phyloP scores from a whole-genome alignment of 2,113 vertebrate species.

The Elephas maximus region DNA sequence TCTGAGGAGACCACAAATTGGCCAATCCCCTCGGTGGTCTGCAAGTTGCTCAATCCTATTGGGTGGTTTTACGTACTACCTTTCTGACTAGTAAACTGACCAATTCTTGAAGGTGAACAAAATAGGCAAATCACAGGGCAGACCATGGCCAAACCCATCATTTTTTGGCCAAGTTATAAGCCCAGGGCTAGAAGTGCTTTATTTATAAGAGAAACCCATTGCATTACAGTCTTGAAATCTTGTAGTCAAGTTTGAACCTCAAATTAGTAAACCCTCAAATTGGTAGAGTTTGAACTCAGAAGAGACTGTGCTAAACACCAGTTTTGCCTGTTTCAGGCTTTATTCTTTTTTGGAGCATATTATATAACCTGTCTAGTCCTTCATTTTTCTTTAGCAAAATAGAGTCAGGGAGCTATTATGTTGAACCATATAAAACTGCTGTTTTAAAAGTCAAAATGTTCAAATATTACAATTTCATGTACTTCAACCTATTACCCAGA shows the following conservation, averaged over 20 bases:
- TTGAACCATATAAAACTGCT: neutral
- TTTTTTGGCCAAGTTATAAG: too few species aligned
- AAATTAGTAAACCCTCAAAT: neutral
- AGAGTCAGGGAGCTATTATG: neutral
- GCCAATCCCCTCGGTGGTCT: too few species aligned
- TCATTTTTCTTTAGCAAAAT: neutral
- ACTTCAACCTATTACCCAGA: neutral
- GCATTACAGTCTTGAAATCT: too few species aligned
- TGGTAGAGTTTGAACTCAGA: neutral
- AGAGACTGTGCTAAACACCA: neutral
- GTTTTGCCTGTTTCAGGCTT: neutral
- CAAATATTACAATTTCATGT: neutral
- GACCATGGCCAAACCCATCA: too few species aligned
- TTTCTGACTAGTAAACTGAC: too few species aligned
- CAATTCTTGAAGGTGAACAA: too few species aligned
- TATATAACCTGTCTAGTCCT: neutral
- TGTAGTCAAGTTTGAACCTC: neutral
- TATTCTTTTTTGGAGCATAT: neutral
- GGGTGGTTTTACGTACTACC: too few species aligned
- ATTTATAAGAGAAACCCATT: too few species aligned
- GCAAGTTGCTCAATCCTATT: too few species aligned
- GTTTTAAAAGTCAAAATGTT: conserved; percentile 6
- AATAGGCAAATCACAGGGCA: too few species aligned
- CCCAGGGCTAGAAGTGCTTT: too few species aligned
- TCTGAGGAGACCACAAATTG: too few species aligned